Evolutionary conservation across 1,140 invertebrate species (phyloP).

Genomic region (Forficula auricularia): DNA sequence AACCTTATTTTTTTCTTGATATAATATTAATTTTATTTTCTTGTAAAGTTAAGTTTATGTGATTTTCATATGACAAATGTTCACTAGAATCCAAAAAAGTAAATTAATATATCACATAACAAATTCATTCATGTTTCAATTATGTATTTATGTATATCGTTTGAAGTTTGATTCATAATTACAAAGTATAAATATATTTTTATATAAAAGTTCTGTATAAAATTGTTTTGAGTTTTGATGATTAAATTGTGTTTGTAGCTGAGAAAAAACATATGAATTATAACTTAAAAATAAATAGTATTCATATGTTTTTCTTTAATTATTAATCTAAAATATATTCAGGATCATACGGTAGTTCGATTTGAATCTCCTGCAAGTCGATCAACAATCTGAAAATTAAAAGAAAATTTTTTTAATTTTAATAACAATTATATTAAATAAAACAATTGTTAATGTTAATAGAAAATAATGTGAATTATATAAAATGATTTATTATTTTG

Average conservation of each 20-base stretch:
- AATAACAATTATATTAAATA: neutral
- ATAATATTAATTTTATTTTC: no score
- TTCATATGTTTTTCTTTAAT: neutral
- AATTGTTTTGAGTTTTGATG: no score
- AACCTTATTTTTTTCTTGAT: no score
- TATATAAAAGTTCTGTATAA: no score
- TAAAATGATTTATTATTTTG: neutral
- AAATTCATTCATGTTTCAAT: no score
- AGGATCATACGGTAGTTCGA: slow-evolving; percentile 39
- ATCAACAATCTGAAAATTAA: slow-evolving; percentile 33
- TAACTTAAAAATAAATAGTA: neutral
- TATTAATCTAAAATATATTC: neutral
- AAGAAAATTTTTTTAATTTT: slow-evolving; percentile 7
- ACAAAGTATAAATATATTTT: no score
- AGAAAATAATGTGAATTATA: neutral
- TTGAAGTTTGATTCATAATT: no score
- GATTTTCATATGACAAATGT: no score
- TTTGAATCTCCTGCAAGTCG: slow-evolving; percentile 39
- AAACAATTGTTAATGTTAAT: neutral
- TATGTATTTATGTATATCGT: no score
- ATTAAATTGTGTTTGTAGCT: neutral
- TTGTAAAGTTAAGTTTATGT: no score
- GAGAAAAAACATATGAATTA: neutral
- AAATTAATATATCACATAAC: no score
- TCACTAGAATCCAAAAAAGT: no score